Base-by-base conservation (phyloP, 1,140 invertebrate genomes). In the Pachypeltis micranthus region DNA sequence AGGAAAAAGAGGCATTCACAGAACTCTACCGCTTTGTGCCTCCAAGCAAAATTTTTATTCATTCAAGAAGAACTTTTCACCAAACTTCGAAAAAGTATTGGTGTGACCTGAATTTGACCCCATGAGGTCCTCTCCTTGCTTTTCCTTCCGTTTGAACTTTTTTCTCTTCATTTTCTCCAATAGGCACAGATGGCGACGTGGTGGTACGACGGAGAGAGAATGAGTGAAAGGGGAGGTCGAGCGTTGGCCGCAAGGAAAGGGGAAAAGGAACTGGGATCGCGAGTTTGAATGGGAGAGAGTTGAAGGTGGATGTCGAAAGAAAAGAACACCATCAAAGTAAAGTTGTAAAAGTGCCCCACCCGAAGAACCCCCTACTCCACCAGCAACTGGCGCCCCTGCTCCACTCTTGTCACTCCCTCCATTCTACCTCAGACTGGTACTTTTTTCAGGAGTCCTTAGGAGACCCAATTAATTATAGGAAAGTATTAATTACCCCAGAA, bases 391-490 rank as follows among this genome's bases (percentile, higher is more conserved):
- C 31, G 7, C 16, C 16, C 16, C 31, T 39, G 31, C 7, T 39
- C n/a, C 16, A 16, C 31, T 39, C 16, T 39, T 51, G 12, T 21
- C 47, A 10, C 47, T 16, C 19, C 47, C 34, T 39, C 7, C 7
- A n/a, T 39, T 51, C 12, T 21, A 10, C 19, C 4, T 14, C 47
- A 4, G 47, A 21, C 12, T 10, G 4, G 4, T 4, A 51, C 47
- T 51, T 21, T 51, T 51, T 21, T 16, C 16, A 16, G 31, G 16
- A 16, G 31, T 39, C 23, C 47, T 21, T 51, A 16, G 12, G 47
- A 51, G 47, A 21, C 47, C 47, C 47, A 51, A 51, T 51, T 51
- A 51, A 51, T 51, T 51, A 51, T 51, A 51, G 47, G 47, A 51
- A 51, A 51, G 47, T 51, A 51, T 51, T 51, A 51, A 51, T 51